These are phyloP conservation scores for Neolamprologus hecqui DNA, from an alignment of 2,113 vertebrate species.

Conservation along the genomic window DNA sequence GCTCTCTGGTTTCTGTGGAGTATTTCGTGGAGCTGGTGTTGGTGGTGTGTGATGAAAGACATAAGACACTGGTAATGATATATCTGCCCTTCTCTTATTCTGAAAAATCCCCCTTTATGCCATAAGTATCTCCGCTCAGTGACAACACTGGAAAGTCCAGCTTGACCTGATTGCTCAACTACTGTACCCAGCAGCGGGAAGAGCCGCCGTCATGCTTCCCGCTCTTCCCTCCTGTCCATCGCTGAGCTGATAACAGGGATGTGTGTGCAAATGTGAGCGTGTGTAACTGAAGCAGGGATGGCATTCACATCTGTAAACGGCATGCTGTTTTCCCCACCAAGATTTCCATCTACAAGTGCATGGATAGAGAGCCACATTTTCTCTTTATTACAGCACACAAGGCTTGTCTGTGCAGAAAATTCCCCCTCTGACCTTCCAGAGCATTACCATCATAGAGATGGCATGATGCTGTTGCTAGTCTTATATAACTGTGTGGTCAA, in stretches of 20 bases:
- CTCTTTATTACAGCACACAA: conserved; percentile 18
- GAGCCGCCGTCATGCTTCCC: background rate
- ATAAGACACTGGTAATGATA: background rate
- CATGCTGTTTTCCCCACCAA: background rate
- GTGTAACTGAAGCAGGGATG: background rate
- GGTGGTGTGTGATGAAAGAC: background rate
- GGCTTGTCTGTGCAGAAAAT: conserved; percentile 15
- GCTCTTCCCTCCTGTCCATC: background rate
- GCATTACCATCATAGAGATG: conserved; percentile 12
- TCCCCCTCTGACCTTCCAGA: background rate
- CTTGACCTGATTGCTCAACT: conserved; percentile 21
- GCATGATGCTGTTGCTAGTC: background rate
- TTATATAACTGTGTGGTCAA: background rate
- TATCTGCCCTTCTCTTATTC: conserved; percentile 1
- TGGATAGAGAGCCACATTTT: background rate
- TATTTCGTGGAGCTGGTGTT: background rate
- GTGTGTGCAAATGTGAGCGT: background rate
- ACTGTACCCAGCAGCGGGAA: background rate
- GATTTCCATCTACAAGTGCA: background rate
- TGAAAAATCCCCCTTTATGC: background rate
- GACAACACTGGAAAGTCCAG: conserved; percentile 41
- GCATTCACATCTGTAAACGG: background rate
- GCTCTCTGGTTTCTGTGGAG: background rate
- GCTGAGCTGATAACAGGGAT: background rate
- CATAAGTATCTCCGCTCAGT: background rate